Evolutionary conservation across 2,113 vertebrate genomes (phyloP).

Genomic region (Nycticorax nycticorax): DNA sequence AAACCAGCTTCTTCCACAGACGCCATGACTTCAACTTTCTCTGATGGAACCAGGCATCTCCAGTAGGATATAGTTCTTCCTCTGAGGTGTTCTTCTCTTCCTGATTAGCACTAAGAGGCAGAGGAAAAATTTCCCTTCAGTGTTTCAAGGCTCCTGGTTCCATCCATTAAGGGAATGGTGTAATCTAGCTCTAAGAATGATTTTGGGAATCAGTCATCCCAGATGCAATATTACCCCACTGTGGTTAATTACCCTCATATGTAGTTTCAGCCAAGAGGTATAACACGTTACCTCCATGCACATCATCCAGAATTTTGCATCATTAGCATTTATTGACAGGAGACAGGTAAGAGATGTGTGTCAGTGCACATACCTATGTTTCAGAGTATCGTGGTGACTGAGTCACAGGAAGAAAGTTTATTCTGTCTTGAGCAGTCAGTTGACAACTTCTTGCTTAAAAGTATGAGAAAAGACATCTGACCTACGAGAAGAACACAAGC

Average conservation of each 20-base stretch:
- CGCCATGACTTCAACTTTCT: background rate
- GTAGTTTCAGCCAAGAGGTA: background rate
- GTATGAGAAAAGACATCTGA: background rate
- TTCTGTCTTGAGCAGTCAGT: background rate
- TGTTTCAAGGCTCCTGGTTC: background rate
- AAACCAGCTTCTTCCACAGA: background rate
- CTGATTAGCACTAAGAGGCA: background rate
- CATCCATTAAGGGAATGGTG: background rate
- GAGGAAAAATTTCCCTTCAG: background rate
- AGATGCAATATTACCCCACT: too few species aligned
- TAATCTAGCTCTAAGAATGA: background rate
- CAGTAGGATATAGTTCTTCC: background rate
- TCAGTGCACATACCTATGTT: background rate
- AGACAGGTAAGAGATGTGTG: background rate
- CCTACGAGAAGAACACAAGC: background rate
- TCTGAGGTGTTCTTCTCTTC: background rate
- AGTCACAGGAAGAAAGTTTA: background rate
- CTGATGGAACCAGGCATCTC: background rate
- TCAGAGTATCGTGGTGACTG: background rate
- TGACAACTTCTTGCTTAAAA: background rate
- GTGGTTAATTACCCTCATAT: background rate
- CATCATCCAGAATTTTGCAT: background rate
- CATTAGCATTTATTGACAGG: background rate
- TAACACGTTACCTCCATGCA: background rate
- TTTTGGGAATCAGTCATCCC: background rate